Conservation (phyloP, 2,888 invertebrate genomes). For the Cheilosia soror region DNA sequence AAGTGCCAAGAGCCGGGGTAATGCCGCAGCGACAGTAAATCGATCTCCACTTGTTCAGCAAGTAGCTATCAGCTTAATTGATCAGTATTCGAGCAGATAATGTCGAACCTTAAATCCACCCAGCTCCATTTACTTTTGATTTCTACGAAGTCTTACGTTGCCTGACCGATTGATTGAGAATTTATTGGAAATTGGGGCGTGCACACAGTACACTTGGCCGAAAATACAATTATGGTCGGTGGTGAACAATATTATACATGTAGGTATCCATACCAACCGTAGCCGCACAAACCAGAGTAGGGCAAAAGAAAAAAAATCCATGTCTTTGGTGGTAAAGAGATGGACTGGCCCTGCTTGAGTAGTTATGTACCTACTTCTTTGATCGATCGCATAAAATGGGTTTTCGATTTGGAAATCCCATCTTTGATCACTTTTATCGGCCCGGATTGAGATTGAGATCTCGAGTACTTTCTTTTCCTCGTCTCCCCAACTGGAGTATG, state of each 20-base stretch:
- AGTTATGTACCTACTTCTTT: conserved; percentile 43
- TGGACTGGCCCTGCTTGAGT: conserved; percentile 39
- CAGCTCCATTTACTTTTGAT: conserved; percentile 69
- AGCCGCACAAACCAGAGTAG: conserved; percentile 9
- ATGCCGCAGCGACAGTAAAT: conserved; percentile 47
- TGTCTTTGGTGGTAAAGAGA: conserved; percentile 33
- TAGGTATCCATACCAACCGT: conserved; percentile 18
- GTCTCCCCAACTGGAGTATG: conserved; percentile 28
- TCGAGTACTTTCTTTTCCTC: conserved; percentile 67
- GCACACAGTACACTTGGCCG: conserved; percentile 37
- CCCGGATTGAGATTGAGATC: conserved; percentile 59
- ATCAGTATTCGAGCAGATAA: conserved; percentile 70
- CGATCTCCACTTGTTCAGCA: conserved; percentile 68
- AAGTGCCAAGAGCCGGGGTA: conserved; percentile 36
- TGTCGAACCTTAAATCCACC: conserved; percentile 51
- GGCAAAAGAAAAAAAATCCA: conserved; percentile 45
- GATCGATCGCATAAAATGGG: conserved; percentile 68
- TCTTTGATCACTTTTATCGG: conserved; percentile 65
- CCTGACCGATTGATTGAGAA: conserved; percentile 34
- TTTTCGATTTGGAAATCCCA: conserved; percentile 70
- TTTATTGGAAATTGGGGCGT: conserved; percentile 64
- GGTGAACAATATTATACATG: conserved; percentile 40
- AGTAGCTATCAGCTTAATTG: conserved; percentile 68
- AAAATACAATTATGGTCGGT: conserved; percentile 71
- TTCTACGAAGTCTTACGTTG: conserved; percentile 35